Percentiles rank a stretch among this genome's conserved stretches.
Evolutionary conservation across 2,113 vertebrate genomes (phyloP).

Genomic region (Agapornis roseicollis): DNA sequence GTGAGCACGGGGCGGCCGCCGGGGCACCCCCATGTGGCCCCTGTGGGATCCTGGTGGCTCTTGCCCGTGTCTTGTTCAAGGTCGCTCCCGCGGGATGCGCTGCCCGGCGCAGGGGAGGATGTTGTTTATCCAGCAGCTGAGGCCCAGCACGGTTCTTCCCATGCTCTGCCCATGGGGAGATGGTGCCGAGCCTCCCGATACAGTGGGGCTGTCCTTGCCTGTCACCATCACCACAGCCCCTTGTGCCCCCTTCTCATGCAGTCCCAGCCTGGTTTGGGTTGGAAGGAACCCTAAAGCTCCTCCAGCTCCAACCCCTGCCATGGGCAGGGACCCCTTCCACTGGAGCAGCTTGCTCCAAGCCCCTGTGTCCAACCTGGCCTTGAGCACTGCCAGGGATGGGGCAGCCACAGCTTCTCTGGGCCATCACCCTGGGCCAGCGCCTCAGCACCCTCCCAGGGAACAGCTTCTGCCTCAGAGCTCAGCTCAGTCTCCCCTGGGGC

Average conservation of each 20-base stretch:
- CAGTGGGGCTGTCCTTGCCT: no score
- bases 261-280: not conserved
- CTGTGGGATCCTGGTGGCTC: not conserved
- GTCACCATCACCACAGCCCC: not conserved
- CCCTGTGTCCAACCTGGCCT: no score
- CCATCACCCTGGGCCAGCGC: no score
- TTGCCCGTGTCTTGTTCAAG: not conserved
- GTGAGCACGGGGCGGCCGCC: constrained; percentile 53
- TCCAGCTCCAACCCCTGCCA: not conserved
- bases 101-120: not conserved
- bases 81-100: not conserved
- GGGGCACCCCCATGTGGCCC: no score
- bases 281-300: not conserved
- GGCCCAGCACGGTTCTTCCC: not conserved
- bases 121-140: not conserved
- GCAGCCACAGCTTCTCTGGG: no score
- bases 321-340: not conserved
- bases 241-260: not conserved
- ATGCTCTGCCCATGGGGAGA: not conserved
- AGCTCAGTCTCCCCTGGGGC: no score
- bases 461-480: no score
- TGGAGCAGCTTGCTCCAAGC: not conserved
- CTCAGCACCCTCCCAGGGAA: no score
- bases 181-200: not conserved
- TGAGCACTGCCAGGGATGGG: no score